Conservation (phyloP, 1,140 invertebrate species). For the Saccostrea echinata region DNA sequence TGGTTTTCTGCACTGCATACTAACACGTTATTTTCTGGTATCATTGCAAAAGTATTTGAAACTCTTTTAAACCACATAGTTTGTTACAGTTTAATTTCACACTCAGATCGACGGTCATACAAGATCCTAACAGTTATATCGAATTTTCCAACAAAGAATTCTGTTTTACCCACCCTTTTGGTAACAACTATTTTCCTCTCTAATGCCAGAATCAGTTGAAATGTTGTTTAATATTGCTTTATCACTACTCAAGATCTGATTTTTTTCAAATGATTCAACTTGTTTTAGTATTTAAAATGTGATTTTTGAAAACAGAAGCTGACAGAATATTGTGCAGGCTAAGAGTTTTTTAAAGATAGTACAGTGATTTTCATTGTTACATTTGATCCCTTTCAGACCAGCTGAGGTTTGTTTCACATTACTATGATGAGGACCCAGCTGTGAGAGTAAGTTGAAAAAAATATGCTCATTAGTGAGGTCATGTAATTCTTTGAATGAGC, state of each 20-base stretch:
- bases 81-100: neutral
- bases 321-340: no score
- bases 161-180: neutral
- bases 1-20: constrained; percentile 18
- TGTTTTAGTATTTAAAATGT: no score
- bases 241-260: no score
- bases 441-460: constrained; percentile 5
- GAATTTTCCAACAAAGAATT: neutral
- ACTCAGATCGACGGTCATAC: neutral
- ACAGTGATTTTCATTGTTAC: no score
- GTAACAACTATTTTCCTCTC: no score
- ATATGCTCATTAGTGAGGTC: neutral
- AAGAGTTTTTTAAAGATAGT: no score
- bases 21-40: neutral
- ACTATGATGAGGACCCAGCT: constrained; percentile 54
- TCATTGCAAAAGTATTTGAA: neutral
- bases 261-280: no score
- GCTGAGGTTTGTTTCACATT: constrained; percentile 60
- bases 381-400: constrained; percentile 46
- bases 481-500: neutral
- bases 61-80: neutral
- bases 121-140: neutral
- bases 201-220: no score
- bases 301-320: no score
- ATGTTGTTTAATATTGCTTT: no score